Percentiles rank a stretch among this genome's conserved stretches.
Conservation (phyloP, 2,113 vertebrate species). For the Natator depressus region DNA sequence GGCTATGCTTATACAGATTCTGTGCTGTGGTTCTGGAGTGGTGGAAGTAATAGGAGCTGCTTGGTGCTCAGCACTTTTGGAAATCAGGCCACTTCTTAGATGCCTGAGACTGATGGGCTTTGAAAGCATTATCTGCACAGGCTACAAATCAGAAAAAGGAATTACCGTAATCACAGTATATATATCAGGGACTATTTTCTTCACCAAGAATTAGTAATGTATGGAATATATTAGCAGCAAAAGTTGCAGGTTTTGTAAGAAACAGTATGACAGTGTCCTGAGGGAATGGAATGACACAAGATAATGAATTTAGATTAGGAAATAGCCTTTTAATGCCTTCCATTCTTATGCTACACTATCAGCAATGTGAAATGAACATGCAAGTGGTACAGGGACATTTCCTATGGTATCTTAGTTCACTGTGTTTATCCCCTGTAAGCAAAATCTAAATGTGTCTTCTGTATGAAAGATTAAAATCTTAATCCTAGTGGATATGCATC, state of each 20-base stretch:
- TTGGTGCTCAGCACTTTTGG: not conserved
- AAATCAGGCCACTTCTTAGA: not conserved
- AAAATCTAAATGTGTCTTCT: not conserved
- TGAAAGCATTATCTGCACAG: not conserved
- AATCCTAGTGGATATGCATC: not conserved
- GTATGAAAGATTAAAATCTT: not conserved
- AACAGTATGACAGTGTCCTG: not conserved
- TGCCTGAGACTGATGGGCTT: not conserved
- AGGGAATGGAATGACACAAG: not conserved
- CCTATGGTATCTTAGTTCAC: not conserved
- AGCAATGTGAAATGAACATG: not conserved
- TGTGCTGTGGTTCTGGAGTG: not conserved
- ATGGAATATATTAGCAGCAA: not conserved
- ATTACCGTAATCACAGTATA: not conserved
- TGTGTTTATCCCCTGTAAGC: not conserved
- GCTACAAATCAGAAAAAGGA: not conserved
- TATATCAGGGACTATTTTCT: not conserved
- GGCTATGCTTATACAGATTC: accelerated
- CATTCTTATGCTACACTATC: not conserved
- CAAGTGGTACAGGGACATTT: not conserved
- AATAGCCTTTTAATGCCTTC: not conserved
- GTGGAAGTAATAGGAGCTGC: not conserved
- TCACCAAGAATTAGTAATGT: not conserved
- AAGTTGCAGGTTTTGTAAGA: not conserved
- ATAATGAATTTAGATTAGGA: not conserved